Base-by-base conservation (phyloP, 1,140 invertebrate genomes). In the Aphaenogaster floridana region DNA sequence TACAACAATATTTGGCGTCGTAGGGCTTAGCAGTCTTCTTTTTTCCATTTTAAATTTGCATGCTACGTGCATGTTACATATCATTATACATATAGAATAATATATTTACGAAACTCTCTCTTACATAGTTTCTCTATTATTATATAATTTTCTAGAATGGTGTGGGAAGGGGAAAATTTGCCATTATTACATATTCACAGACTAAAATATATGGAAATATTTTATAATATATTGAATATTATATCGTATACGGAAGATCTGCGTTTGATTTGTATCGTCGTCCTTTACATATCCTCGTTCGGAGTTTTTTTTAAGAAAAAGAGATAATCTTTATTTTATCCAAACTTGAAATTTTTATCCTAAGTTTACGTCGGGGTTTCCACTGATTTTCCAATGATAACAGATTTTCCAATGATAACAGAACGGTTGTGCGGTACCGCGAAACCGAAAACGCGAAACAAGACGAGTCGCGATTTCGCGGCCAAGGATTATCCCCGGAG, bases 401-500 rank as follows among this genome's bases (percentile, higher is more conserved):
- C 15, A 15, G 36, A 57, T n/a, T 57, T 71, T 57, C 15, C 2
- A 71, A 17, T 21, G 36, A 21, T 61, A 17, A 77, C 5, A 34
- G 17, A 34, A 7, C 13, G 39, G 52, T 59, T 28, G 52, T 42
- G 39, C n/a, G 34, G 45, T 36, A 57, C 76, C 36, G 45, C 59
- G 61, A 71, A 52, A 74, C 39, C 42, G 83, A 88, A 61, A 81
- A 86, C 48, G 50, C 79, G 52, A 69, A 28, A 81, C 34, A 68
- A 76, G 61, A 91, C 71, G 80, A 89, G 68, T 91, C 86, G 89
- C 86, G 90, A 83, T 86, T 86, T 69, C 83, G 83, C 87, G 78
- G 83, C 87, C 87, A 90, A 91, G 88, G 89, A 91, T 91, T 90
- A 91, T 90, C 87, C 61, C 83, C 66, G 69, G 54, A 88, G 48